Evolutionary conservation across 2,888 invertebrate species (phyloP), one percentile per base, ranked within the genome.

Genomic region (Ellobium chinense): DNA sequence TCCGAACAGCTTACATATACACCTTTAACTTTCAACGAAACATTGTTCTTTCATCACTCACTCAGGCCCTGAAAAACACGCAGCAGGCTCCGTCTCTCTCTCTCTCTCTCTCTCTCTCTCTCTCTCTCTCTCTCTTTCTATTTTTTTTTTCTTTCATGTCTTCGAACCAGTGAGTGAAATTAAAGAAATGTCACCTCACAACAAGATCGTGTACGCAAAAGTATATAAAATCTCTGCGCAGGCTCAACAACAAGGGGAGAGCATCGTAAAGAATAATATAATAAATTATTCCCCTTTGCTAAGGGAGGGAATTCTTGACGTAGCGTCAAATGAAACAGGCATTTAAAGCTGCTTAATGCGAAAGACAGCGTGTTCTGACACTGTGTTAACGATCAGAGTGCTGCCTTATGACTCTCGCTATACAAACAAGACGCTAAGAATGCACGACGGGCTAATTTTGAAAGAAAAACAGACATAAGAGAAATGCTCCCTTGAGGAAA

Each of bases 291-390:
- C 73, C 73, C 73, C 73, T 73, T 73, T 60, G 62, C 62, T 34
- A 73, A 62, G 73, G 62, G 73, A 60, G 62, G n/a, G 76, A 65
- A 56, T 1, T 46, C 18, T 27, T 56, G 76, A 76, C 76, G 58
- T 68, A 66, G 66, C 76, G 76, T 66, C 66, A 66, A 76, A 76
- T 76, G 76, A 76, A 76, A 76, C 66, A 66, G 68, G 66, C 65
- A 63, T 76, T 54, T 37, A 56, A 37, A 66, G 56, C 18, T 31
- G 34, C 46, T 39, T 73, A 73, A 73, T 73, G 73, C 24, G 21
- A 62, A 73, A 73, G 73, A 60, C 73, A 73, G 37, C 62, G 62
- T 29, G 73, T 46, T 27, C 73, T 21, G 62, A 37, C 62, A 37
- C 73, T 73, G 73, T 39, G 36, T 34, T n/a, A 73, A 34, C 62